Percentiles rank a stretch among this genome's conserved stretches.
Conservation (phyloP, 2,888 invertebrate genomes). For the Schizaphis graminum region DNA sequence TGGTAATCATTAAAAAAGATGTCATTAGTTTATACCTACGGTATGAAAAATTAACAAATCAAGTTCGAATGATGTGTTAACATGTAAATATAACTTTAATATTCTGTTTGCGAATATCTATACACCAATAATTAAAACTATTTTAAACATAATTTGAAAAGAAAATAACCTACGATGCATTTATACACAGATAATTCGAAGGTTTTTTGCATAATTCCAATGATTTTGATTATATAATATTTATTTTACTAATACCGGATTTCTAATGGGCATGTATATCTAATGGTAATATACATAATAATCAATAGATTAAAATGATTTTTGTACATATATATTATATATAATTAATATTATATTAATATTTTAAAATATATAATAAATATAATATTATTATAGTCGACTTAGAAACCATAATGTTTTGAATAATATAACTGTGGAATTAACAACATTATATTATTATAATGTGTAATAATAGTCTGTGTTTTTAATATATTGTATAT, state of each 20-base stretch:
- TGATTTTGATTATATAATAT: not conserved
- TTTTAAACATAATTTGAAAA: not conserved
- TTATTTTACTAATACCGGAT: not conserved
- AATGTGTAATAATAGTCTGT: not conserved
- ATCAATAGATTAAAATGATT: not conserved
- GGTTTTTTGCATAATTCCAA: not conserved
- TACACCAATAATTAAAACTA: not conserved
- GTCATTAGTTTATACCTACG: not conserved
- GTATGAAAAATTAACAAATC: not conserved
- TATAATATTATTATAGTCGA: not conserved
- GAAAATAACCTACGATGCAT: not conserved
- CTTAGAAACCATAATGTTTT: not conserved
- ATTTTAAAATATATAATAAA: no score
- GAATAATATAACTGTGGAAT: not conserved
- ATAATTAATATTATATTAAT: not conserved
- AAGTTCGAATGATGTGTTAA: not conserved
- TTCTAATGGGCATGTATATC: not conserved
- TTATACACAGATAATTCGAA: not conserved
- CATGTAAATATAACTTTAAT: not conserved
- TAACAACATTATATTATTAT: not conserved
- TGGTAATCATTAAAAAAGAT: not conserved
- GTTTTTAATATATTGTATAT: no score
- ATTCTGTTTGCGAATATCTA: not conserved
- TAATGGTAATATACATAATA: no score
- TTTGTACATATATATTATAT: no score